Percentiles rank a stretch among this genome's conserved stretches.
Conservation (phyloP, 2,797 vertebrate genomes). For the Rallus crepitans region DNA sequence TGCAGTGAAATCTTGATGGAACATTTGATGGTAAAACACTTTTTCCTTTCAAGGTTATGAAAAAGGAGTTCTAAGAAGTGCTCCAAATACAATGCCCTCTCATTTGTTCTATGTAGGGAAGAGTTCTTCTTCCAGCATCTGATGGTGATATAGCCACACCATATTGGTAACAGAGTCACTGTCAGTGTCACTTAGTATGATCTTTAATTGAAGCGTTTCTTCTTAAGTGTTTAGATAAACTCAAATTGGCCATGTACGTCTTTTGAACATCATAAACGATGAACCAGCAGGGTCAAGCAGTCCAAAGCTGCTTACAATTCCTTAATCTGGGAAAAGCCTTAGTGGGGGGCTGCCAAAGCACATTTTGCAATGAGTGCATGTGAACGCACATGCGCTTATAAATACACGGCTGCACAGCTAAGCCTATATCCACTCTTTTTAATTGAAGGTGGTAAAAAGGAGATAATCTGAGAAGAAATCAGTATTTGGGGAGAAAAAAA, state of each 20-base stretch:
- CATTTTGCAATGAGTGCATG: background rate
- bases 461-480: background rate
- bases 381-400: background rate
- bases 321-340: slow-evolving; percentile 36
- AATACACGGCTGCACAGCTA: background rate
- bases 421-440: background rate
- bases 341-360: background rate
- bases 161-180: background rate
- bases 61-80: background rate
- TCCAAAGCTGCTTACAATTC: slow-evolving; percentile 2
- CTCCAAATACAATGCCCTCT: background rate
- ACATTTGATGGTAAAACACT: background rate
- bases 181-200: background rate
- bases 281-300: background rate
- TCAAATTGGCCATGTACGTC: background rate
- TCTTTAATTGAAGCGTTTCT: slow-evolving; percentile 24
- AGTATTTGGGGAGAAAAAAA: background rate
- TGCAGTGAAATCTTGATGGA: background rate
- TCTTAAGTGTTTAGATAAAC: slow-evolving; percentile 39
- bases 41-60: background rate
- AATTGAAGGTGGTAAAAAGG: background rate
- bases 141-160: background rate
- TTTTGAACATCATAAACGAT: slow-evolving; percentile 32
- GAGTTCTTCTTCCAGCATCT: background rate
- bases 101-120: background rate